Conservation (phyloP, 2,113 vertebrate genomes). For the Datnioides undecimradiatus region DNA sequence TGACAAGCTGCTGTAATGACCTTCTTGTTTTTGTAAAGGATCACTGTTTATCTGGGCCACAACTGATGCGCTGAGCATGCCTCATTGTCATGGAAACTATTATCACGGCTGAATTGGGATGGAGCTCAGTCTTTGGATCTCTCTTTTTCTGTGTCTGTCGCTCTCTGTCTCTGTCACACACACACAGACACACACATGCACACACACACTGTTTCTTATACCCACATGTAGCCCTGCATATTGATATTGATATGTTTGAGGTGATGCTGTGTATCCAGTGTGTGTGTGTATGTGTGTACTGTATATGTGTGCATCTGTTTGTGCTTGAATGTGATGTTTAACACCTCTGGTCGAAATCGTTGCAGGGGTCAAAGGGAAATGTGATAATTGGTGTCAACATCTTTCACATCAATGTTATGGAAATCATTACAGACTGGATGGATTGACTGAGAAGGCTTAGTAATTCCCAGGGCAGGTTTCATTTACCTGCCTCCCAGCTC, state of each 20-base stretch:
- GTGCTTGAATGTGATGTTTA: slow-evolving; percentile 34
- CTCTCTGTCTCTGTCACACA: slow-evolving; percentile 31
- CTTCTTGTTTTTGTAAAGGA: slow-evolving; percentile 99
- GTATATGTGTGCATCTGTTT: neutral
- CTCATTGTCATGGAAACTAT: slow-evolving; percentile 97
- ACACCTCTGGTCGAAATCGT: slow-evolving; percentile 16
- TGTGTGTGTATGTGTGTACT: slow-evolving; percentile 1
- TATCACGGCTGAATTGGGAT: slow-evolving; percentile 80
- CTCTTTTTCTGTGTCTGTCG: slow-evolving; percentile 12
- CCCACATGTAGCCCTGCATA: neutral
- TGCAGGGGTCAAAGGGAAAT: slow-evolving; percentile 61
- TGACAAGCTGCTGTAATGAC: slow-evolving; percentile 99
- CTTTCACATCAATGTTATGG: slow-evolving; percentile 70
- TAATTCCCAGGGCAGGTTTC: slow-evolving; percentile 61
- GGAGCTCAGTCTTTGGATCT: slow-evolving; percentile 44
- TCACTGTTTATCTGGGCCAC: slow-evolving; percentile 95
- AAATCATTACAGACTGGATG: slow-evolving; percentile 68
- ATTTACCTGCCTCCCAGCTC: slow-evolving; percentile 62
- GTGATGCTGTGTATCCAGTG: slow-evolving; percentile 34
- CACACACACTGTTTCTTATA: slow-evolving; percentile 17
- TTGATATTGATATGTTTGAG: slow-evolving; percentile 40
- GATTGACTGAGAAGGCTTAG: slow-evolving; percentile 65
- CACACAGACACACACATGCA: slow-evolving; percentile 31
- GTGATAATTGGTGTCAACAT: slow-evolving; percentile 72
- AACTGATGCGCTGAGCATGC: slow-evolving; percentile 86